phyloP scores from a whole-genome alignment of 2,113 vertebrate genomes.

The Tauraco erythrolophus region DNA sequence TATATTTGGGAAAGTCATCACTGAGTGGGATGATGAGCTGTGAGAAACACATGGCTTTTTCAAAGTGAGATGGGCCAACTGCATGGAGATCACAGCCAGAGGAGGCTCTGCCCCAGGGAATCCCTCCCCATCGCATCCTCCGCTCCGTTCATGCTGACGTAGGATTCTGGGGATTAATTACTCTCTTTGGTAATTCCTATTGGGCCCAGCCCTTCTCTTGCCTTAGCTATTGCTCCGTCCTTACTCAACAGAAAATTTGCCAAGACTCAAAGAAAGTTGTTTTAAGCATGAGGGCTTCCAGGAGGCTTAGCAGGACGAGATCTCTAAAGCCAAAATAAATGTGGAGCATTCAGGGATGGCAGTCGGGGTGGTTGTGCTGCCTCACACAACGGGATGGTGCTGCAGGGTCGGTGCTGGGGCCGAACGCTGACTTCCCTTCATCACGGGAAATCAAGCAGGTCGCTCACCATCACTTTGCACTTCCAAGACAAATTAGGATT shows the following conservation, averaged over 20 bases:
- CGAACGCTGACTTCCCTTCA: not conserved
- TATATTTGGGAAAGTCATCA: not conserved
- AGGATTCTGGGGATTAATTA: not conserved
- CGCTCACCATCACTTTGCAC: not conserved
- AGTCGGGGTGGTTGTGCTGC: not conserved
- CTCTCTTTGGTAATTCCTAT: not conserved
- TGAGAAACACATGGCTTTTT: not conserved
- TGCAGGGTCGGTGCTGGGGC: not conserved
- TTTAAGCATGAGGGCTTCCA: not conserved
- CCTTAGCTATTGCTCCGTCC: not conserved
- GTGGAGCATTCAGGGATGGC: fast-evolving
- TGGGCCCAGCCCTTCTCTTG: not conserved
- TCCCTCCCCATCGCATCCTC: not conserved
- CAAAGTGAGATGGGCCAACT: not conserved
- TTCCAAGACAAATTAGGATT: not conserved
- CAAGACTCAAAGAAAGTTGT: not conserved
- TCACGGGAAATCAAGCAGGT: not conserved
- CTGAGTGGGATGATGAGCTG: not conserved
- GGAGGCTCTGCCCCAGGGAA: not conserved
- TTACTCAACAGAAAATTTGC: not conserved
- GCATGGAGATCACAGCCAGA: not conserved
- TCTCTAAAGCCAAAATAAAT: not conserved
- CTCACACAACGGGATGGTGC: not conserved
- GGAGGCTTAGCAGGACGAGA: not conserved
- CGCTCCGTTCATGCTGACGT: not conserved